Evolutionary conservation across 2,797 vertebrate genomes (phyloP).

Genomic region (Fringilla coelebs): DNA sequence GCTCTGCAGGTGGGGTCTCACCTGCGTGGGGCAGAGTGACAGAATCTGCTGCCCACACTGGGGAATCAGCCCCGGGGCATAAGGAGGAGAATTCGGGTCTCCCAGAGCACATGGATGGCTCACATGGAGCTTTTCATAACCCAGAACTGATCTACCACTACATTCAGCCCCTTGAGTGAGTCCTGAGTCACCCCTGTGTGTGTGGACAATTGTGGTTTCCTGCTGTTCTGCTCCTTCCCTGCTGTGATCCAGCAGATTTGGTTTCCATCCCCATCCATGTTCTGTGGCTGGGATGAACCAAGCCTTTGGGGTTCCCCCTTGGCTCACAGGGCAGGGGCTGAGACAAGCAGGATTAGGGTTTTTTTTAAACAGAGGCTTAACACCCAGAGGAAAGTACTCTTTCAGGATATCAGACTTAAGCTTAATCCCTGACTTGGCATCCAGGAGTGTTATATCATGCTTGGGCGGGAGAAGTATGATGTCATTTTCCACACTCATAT

Average conservation of each 20-base stretch:
- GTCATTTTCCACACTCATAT: constrained; percentile 45
- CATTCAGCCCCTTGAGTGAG: neutral
- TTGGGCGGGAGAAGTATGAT: neutral
- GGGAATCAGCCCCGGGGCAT: neutral
- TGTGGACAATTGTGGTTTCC: neutral
- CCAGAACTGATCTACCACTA: neutral
- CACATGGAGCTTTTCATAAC: neutral
- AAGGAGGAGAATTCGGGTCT: accelerated
- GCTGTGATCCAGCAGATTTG: neutral
- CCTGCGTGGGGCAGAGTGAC: accelerated
- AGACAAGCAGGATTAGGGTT: neutral
- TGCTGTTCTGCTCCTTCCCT: neutral
- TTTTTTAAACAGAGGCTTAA: constrained; percentile 9
- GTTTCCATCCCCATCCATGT: neutral
- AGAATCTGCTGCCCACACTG: neutral
- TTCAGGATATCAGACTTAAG: constrained; percentile 31
- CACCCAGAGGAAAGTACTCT: constrained; percentile 26
- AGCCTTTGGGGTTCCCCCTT: neutral
- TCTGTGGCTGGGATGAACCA: neutral
- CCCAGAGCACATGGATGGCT: accelerated
- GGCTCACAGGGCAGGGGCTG: neutral
- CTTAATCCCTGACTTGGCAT: constrained; percentile 56
- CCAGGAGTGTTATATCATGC: constrained; percentile 19
- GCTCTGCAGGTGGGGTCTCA: neutral
- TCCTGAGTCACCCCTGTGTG: accelerated